phyloP scores from a whole-genome alignment of 2,113 vertebrate species.

The Panthera leo region DNA sequence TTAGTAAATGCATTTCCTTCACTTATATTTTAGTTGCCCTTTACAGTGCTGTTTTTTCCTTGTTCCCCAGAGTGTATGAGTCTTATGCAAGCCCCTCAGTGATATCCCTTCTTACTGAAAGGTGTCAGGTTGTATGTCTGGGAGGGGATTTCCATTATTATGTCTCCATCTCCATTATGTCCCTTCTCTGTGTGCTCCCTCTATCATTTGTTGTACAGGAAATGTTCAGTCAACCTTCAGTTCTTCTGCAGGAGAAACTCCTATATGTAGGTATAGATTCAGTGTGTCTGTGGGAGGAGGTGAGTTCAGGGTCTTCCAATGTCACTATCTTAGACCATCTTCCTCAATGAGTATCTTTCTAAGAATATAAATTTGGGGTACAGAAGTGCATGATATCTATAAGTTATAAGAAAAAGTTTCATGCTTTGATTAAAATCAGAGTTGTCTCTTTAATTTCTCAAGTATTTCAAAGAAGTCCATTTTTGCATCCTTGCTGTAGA shows the following conservation, averaged over 20 bases:
- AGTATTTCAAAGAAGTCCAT: background rate
- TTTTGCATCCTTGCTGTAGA: conserved; percentile 18
- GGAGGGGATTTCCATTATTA: background rate
- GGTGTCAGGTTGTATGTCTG: background rate
- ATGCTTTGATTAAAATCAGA: background rate
- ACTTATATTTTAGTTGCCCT: background rate
- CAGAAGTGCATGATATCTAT: background rate
- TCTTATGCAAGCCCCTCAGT: background rate
- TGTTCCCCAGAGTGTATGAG: background rate
- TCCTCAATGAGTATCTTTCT: background rate
- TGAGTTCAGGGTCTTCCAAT: background rate
- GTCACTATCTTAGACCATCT: background rate
- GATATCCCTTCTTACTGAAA: background rate
- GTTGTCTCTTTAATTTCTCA: conserved; percentile 25
- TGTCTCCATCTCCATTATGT: background rate
- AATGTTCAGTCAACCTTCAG: background rate
- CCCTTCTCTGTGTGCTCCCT: background rate
- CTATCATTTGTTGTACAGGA: background rate
- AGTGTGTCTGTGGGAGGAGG: background rate
- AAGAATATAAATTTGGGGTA: background rate
- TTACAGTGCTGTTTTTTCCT: background rate
- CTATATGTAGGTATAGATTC: background rate
- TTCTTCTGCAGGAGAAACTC: background rate
- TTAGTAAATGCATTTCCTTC: background rate
- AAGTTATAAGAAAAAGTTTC: background rate